Evolutionary conservation across 2,888 invertebrate genomes (phyloP).

Genomic region (Melolontha melolontha): DNA sequence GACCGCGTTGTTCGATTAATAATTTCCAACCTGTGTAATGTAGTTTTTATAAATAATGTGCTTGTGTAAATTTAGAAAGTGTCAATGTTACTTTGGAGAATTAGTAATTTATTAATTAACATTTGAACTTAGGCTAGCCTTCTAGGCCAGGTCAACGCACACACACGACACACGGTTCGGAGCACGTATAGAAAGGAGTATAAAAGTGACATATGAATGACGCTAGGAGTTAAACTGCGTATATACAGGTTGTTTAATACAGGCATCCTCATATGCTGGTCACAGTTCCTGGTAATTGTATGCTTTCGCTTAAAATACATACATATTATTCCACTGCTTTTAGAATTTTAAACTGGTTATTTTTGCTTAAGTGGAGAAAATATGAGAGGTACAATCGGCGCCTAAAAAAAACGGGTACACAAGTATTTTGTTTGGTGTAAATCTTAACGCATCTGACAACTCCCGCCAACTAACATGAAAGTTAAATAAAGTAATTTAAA

Average conservation of each 20-base stretch:
- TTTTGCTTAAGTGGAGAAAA: too few relatives aligned
- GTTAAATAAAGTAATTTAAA: too few relatives aligned
- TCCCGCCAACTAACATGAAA: too few relatives aligned
- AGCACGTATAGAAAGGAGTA: constrained; percentile 48
- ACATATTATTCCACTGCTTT: too few relatives aligned
- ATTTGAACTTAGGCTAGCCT: constrained; percentile 44
- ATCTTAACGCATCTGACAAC: too few relatives aligned
- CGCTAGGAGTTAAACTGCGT: constrained; percentile 47
- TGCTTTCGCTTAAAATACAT: too few relatives aligned
- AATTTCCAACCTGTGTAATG: constrained; percentile 8
- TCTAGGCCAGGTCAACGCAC: constrained; percentile 47
- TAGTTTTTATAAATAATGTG: constrained; percentile 31
- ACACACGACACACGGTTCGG: constrained; percentile 46
- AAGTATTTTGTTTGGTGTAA: too few relatives aligned
- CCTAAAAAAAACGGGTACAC: too few relatives aligned
- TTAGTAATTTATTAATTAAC: constrained; percentile 46
- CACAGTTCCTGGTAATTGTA: too few relatives aligned
- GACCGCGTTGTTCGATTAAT: constrained; percentile 28
- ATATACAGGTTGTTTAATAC: constrained; percentile 40
- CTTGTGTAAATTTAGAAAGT: constrained; percentile 45
- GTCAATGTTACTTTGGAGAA: constrained; percentile 43
- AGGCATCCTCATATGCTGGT: too few relatives aligned
- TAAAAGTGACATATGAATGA: constrained; percentile 52
- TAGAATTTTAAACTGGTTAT: too few relatives aligned
- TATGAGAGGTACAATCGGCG: too few relatives aligned